Evolutionary conservation across 2,888 invertebrate species (phyloP), one percentile per base, ranked within the genome.

Genomic region (Drosophila dives): DNA sequence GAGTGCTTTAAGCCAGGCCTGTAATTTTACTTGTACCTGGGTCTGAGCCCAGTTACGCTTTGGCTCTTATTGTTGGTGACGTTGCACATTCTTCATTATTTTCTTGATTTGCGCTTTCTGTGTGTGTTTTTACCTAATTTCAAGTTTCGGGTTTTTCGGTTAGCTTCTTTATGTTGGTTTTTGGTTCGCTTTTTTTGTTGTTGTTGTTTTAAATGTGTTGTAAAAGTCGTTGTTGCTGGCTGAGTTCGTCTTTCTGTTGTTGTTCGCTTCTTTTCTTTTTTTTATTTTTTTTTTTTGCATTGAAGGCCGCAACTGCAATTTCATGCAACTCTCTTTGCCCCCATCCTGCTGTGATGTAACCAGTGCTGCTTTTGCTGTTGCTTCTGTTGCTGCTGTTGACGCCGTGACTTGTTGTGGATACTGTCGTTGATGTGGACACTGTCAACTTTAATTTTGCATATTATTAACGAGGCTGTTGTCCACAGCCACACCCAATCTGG

Each of bases 51-150:
- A 54, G 62, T 61, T 63, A 62, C 62, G 79, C 66, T 64, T 64
- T 75, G 70, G 56, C 69, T 77, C 56, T 75, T 63, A 65, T 75
- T 75, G 77, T 49, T 51, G 65, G 63, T 81, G 81, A 77, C 73
- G 75, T 65, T 86, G 85, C 87, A 77, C 83, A 86, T 86, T 86
- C 87, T 83, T 87, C 85, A 80, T 84, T 70, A 64, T 68, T 66
- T 64, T 67, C 55, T 70, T 74, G 64, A 61, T 71, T 53, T 54
- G 36, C 60, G 53, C 29, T 23, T 51, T 49, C 32, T 51, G 45
- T 49, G 34, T 51, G 45, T 66, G 7, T 50, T 53, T 84, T 86
- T 86, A 80, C 77, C 87, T 82, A 84, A 85, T 86, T 86, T 82
- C 76, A 54, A 70, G 76, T 72, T 80, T 79, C 45, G 64, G 11